Evolutionary conservation across 1,140 invertebrate species (phyloP).

Genomic region (Drosophila tropicalis): DNA sequence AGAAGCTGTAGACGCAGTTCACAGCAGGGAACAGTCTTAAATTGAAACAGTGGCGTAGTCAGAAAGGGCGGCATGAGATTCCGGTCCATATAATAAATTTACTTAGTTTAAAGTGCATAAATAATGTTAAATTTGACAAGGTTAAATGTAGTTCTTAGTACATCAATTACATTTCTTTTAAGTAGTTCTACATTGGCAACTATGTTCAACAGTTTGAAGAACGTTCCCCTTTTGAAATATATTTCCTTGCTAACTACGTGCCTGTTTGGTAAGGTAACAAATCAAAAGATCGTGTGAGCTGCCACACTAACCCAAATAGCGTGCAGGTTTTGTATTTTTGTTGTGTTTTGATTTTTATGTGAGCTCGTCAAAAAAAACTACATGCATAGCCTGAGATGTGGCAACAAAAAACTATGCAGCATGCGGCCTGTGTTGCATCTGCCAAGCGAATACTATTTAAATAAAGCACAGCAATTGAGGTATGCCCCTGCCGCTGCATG

Average conservation of each 20-base stretch:
- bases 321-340: slow-evolving; percentile 21
- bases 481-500: slow-evolving; percentile 49
- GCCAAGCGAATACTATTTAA: slow-evolving; percentile 45
- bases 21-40: slow-evolving; percentile 38
- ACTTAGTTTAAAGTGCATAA: no score
- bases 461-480: slow-evolving; percentile 42
- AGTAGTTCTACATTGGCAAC: neutral
- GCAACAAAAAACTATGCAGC: slow-evolving; percentile 45
- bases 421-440: slow-evolving; percentile 56
- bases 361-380: slow-evolving; percentile 48
- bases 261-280: slow-evolving; percentile 34
- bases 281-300: slow-evolving; percentile 60
- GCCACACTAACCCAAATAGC: slow-evolving; percentile 61
- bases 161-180: no score
- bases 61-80: neutral
- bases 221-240: neutral
- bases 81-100: no score
- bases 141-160: no score
- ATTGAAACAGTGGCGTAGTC: neutral
- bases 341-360: slow-evolving; percentile 55
- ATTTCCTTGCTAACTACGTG: slow-evolving; percentile 3
- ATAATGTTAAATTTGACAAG: no score
- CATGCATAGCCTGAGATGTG: slow-evolving; percentile 16
- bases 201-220: neutral
- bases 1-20: slow-evolving; percentile 59